phyloP scores from a whole-genome alignment of 2,888 invertebrate genomes.

The Cordilura impudica region DNA sequence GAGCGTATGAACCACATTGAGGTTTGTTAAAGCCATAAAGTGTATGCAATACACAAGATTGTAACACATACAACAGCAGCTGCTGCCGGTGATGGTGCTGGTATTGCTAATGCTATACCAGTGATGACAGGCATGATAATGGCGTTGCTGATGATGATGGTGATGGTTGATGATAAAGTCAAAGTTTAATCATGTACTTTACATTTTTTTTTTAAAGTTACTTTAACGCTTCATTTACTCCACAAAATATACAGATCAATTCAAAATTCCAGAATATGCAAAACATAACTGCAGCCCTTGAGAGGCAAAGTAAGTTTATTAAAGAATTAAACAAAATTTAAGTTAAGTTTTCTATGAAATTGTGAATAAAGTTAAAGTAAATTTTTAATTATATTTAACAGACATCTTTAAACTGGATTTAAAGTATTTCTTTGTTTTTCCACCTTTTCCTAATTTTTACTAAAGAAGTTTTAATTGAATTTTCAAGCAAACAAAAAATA shows the following conservation, averaged over 20 bases:
- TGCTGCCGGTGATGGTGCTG: background rate
- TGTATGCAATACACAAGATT: constrained; percentile 11
- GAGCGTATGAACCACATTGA: constrained; percentile 23
- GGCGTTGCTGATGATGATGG: background rate
- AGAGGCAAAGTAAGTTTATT: too few relatives aligned
- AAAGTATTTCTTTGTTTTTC: too few relatives aligned
- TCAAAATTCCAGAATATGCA: background rate
- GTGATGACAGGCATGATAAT: background rate
- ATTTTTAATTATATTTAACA: too few relatives aligned
- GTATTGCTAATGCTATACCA: background rate
- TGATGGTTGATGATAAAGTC: constrained; percentile 2
- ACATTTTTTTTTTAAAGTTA: constrained; percentile 49
- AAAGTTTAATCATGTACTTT: constrained; percentile 40
- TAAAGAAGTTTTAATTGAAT: too few relatives aligned
- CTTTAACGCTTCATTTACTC: constrained; percentile 52
- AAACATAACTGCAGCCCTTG: too few relatives aligned
- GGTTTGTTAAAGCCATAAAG: constrained; percentile 22
- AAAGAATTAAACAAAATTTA: background rate
- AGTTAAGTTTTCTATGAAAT: background rate
- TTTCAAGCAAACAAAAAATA: too few relatives aligned
- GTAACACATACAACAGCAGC: background rate
- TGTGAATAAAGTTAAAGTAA: too few relatives aligned
- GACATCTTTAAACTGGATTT: too few relatives aligned
- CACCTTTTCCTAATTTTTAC: too few relatives aligned
- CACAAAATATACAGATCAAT: constrained; percentile 20